A percentile compares a stretch with the other conserved stretches of the same genome.
phyloP scores from a whole-genome alignment of 2,888 invertebrate species.

The Synergus laeviventris region DNA sequence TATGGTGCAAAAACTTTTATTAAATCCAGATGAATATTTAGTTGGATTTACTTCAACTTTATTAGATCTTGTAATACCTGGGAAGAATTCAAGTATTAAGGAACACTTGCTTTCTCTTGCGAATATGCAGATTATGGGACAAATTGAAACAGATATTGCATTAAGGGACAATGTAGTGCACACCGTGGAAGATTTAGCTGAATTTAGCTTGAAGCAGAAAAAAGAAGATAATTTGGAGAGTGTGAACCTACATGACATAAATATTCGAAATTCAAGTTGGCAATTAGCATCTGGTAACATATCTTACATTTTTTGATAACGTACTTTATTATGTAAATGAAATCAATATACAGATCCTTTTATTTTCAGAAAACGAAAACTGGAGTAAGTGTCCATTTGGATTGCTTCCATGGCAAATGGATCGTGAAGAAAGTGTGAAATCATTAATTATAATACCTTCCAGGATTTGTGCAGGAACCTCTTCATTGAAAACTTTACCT shows the following conservation, averaged over 20 bases:
- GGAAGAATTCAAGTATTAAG: slow-evolving; percentile 52
- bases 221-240: slow-evolving; percentile 36
- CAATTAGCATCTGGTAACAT: slow-evolving; percentile 58
- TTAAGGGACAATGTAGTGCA: slow-evolving; percentile 71
- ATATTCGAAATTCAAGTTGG: slow-evolving; percentile 65
- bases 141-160: slow-evolving; percentile 61
- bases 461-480: slow-evolving; percentile 44
- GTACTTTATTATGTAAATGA: slow-evolving; percentile 7
- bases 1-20: slow-evolving; percentile 61
- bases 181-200: slow-evolving; percentile 76
- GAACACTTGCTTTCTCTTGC: slow-evolving; percentile 60
- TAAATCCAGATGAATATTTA: slow-evolving; percentile 63
- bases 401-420: slow-evolving; percentile 76
- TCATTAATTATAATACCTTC: slow-evolving; percentile 45
- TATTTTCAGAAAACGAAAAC: slow-evolving; percentile 66
- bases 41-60: slow-evolving; percentile 60
- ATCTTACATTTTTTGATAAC: neutral
- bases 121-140: slow-evolving; percentile 63
- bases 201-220: slow-evolving; percentile 13
- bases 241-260: slow-evolving; percentile 56
- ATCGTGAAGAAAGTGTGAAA: slow-evolving; percentile 57
- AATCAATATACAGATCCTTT: slow-evolving; percentile 52
- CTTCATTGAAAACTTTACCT: slow-evolving; percentile 59
- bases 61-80: slow-evolving; percentile 62
- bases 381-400: slow-evolving; percentile 79